Conservation (phyloP, 2,888 invertebrate species). For the Stictocephala bisonia region DNA sequence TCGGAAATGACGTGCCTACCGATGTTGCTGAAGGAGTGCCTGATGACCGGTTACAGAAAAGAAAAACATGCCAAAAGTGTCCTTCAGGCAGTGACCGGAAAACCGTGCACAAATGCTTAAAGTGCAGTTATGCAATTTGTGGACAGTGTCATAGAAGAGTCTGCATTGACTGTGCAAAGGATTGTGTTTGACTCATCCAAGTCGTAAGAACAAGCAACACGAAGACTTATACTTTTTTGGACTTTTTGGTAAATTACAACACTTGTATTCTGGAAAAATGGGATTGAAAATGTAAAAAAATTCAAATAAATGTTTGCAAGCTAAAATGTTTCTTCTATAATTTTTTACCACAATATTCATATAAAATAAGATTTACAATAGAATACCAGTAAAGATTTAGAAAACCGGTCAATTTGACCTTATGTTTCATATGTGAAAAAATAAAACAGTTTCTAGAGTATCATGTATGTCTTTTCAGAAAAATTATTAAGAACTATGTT, state of each 20-base stretch:
- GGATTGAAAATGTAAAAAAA: background rate
- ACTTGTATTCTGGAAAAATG: background rate
- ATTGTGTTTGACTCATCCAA: background rate
- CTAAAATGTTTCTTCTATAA: constrained; percentile 1
- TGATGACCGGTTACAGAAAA: constrained; percentile 36
- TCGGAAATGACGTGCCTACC: constrained; percentile 12
- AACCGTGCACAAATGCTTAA: constrained; percentile 28
- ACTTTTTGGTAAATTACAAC: background rate
- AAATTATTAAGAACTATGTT: too few relatives aligned
- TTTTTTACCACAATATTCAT: background rate
- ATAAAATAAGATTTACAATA: background rate
- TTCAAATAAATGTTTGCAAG: background rate
- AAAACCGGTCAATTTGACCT: constrained; percentile 2
- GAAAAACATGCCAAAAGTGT: constrained; percentile 41
- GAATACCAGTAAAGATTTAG: background rate
- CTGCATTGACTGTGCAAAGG: background rate
- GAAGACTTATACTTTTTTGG: background rate
- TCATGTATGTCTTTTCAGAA: too few relatives aligned
- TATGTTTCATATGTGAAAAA: too few relatives aligned
- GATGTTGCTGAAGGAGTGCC: constrained; percentile 14
- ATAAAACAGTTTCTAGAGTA: too few relatives aligned
- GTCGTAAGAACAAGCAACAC: background rate
- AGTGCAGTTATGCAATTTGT: constrained; percentile 16
- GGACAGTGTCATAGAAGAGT: constrained; percentile 15
- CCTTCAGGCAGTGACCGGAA: constrained; percentile 21